phyloP scores from a whole-genome alignment of 2,797 vertebrate genomes.

The Novumbra hubbsi region DNA sequence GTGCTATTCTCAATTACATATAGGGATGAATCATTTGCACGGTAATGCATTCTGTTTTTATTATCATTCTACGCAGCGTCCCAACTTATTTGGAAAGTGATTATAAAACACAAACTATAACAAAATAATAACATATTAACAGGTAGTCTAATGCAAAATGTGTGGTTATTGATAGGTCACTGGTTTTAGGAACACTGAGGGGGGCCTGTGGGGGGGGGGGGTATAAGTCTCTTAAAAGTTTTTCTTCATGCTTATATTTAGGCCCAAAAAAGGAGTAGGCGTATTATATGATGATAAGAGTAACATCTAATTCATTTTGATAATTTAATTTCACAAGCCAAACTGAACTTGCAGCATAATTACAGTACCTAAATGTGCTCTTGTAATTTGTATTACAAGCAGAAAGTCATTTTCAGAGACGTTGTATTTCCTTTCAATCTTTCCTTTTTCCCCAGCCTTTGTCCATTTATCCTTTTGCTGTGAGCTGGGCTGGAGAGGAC shows the following conservation, averaged over 20 bases:
- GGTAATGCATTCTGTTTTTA: too few species aligned
- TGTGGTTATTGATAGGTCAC: slow-evolving; percentile 1
- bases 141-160: neutral
- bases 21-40: too few species aligned
- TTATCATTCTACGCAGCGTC: too few species aligned
- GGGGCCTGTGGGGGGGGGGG: neutral
- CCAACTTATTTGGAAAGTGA: too few species aligned
- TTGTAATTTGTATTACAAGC: neutral
- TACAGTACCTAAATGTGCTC: neutral
- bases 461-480: neutral
- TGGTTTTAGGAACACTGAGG: neutral
- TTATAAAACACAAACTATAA: too few species aligned
- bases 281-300: neutral
- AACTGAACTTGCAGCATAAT: neutral
- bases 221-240: neutral
- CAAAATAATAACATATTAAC: neutral
- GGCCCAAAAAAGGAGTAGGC: neutral
- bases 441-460: neutral
- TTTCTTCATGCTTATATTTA: neutral
- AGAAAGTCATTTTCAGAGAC: slow-evolving; percentile 35
- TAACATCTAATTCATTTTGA: too few species aligned
- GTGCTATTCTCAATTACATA: too few species aligned
- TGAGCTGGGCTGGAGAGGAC: neutral
- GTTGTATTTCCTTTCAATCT: slow-evolving; percentile 3
- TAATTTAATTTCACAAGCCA: neutral